phyloP scores from a whole-genome alignment of 2,797 vertebrate species.

The Rhabdophis nuchalis region DNA sequence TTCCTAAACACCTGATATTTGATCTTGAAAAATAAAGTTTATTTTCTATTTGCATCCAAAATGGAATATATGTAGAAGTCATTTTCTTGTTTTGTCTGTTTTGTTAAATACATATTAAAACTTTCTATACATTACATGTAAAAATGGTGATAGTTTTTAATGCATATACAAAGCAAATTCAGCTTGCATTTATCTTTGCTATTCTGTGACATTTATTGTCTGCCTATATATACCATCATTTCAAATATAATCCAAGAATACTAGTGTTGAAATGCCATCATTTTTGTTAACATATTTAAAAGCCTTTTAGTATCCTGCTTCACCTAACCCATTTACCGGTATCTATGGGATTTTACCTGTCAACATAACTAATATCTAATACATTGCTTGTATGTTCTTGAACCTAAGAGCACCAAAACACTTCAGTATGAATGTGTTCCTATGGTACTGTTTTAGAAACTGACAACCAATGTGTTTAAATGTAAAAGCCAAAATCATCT shows the following conservation, averaged over 20 bases:
- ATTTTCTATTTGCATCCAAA: constrained; percentile 40
- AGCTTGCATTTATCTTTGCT: constrained; percentile 28
- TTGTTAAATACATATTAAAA: constrained; percentile 16
- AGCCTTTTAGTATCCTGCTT: neutral
- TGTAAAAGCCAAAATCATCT: neutral
- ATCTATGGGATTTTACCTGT: neutral
- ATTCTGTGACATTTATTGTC: neutral
- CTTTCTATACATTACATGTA: constrained; percentile 25
- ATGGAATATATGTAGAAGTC: neutral
- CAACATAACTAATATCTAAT: neutral
- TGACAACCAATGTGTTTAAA: neutral
- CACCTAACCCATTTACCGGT: neutral
- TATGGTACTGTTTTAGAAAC: neutral
- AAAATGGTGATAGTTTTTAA: constrained; percentile 43
- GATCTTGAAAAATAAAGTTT: constrained; percentile 38
- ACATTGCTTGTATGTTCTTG: neutral
- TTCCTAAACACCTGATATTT: neutral
- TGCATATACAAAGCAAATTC: constrained; percentile 46
- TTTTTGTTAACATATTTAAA: neutral
- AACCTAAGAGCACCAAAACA: neutral
- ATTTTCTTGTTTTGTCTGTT: constrained; percentile 5
- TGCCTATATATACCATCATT: neutral
- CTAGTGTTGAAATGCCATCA: neutral
- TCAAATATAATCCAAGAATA: neutral
- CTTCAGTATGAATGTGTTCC: neutral